These are phyloP conservation scores for Eptatretus burgeri DNA, from an alignment of 2,113 vertebrate genomes.

Conservation along the genomic window DNA sequence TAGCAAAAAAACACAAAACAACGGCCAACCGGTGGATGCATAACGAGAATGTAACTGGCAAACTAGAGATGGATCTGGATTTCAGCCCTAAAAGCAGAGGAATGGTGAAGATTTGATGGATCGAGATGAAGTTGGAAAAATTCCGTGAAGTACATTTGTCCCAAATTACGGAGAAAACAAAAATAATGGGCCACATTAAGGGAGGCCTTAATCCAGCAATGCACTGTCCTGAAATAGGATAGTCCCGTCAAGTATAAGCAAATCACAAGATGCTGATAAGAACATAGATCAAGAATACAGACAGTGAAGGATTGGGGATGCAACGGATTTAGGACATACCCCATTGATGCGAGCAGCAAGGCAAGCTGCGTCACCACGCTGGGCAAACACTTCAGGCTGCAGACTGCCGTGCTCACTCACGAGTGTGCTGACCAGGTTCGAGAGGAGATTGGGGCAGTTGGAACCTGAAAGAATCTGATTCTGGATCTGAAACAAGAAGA, in stretches of 20 bases:
- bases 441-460: constrained; percentile 66
- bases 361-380: constrained; percentile 58
- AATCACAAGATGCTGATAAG: no score
- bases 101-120: no score
- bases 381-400: constrained; percentile 50
- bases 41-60: no score
- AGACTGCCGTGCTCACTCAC: constrained; percentile 69
- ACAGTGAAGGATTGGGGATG: neutral
- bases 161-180: no score
- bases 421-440: constrained; percentile 58
- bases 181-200: no score
- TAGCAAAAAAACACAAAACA: no score
- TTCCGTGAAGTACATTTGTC: no score
- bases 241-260: neutral
- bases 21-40: no score
- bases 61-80: no score
- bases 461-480: constrained; percentile 73
- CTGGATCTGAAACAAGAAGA: constrained; percentile 27
- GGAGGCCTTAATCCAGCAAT: neutral
- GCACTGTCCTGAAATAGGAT: neutral
- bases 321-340: constrained; percentile 19
- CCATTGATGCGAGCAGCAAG: constrained; percentile 75
- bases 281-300: neutral
- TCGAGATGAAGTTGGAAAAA: no score
- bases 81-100: no score